Evolutionary conservation across 2,888 invertebrate species (phyloP).

Genomic region (Nephrotoma appendiculata): DNA sequence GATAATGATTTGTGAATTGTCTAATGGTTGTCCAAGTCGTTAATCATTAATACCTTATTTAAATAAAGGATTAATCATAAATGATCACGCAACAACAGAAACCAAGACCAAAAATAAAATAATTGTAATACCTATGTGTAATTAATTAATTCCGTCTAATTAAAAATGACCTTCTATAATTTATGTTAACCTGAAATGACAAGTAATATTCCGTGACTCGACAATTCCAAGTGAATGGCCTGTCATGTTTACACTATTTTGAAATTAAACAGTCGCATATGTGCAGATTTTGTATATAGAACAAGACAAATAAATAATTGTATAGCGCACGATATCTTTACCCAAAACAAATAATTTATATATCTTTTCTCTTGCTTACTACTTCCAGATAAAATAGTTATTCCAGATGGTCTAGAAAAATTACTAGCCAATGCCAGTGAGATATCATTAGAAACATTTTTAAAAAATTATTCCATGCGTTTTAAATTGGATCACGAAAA

Average conservation of each 20-base stretch:
- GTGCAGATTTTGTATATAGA: background rate
- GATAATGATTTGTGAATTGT: too few species aligned
- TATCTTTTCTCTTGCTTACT: background rate
- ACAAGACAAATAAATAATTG: background rate
- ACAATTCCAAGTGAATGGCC: background rate
- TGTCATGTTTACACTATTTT: background rate
- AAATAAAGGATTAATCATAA: too few species aligned
- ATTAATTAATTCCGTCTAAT: background rate
- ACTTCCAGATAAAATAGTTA: slow-evolving; percentile 30
- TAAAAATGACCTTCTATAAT: background rate
- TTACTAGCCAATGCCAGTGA: slow-evolving; percentile 27
- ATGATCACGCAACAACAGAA: too few species aligned
- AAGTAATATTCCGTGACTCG: background rate
- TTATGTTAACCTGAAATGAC: background rate
- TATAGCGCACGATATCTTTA: background rate
- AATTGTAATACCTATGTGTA: background rate
- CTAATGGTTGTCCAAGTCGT: too few species aligned
- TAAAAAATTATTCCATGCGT: slow-evolving; percentile 19
- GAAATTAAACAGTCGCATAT: background rate
- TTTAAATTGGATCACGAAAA: background rate
- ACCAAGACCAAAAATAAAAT: too few species aligned
- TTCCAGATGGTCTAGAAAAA: slow-evolving; percentile 32
- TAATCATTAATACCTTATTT: too few species aligned
- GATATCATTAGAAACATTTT: slow-evolving; percentile 32
- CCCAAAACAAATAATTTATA: background rate